Evolutionary conservation across 2,888 invertebrate species (phyloP).

Genomic region (Rhagonycha fulva): DNA sequence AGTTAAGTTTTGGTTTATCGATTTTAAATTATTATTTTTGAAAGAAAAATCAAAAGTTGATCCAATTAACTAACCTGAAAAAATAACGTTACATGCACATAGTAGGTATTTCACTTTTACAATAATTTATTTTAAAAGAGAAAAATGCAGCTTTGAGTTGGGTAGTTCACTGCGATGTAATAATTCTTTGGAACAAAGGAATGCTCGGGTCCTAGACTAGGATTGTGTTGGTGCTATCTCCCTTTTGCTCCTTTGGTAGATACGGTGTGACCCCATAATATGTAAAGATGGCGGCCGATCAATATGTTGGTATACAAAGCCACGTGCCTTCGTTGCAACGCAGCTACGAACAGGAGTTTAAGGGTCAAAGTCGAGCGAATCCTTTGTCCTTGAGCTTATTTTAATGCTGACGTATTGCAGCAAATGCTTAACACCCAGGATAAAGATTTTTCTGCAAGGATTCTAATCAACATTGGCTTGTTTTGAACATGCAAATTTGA

Average conservation of each 20-base stretch:
- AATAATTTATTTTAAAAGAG: neutral
- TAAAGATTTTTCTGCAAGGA: constrained; percentile 18
- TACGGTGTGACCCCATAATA: constrained; percentile 16
- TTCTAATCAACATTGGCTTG: neutral
- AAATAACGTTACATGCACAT: neutral
- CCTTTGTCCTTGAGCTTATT: constrained; percentile 49
- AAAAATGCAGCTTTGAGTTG: neutral
- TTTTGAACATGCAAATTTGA: neutral
- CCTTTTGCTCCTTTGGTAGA: constrained; percentile 21
- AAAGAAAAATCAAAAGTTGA: neutral
- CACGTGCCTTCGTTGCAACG: constrained; percentile 42
- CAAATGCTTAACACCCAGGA: constrained; percentile 7
- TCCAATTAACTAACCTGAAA: neutral
- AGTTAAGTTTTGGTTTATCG: neutral
- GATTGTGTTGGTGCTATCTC: constrained; percentile 36
- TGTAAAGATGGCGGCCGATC: constrained; percentile 40
- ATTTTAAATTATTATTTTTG: neutral
- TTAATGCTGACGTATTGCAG: constrained; percentile 26
- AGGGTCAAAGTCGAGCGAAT: constrained; percentile 48
- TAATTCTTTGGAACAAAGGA: constrained; percentile 12
- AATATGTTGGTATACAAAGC: constrained; percentile 46
- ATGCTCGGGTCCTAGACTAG: constrained; percentile 34
- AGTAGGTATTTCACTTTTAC: neutral
- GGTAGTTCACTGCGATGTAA: neutral
- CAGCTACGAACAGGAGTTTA: constrained; percentile 38